phyloP scores from a whole-genome alignment of 2,113 vertebrate genomes.

The Ciconia boyciana region DNA sequence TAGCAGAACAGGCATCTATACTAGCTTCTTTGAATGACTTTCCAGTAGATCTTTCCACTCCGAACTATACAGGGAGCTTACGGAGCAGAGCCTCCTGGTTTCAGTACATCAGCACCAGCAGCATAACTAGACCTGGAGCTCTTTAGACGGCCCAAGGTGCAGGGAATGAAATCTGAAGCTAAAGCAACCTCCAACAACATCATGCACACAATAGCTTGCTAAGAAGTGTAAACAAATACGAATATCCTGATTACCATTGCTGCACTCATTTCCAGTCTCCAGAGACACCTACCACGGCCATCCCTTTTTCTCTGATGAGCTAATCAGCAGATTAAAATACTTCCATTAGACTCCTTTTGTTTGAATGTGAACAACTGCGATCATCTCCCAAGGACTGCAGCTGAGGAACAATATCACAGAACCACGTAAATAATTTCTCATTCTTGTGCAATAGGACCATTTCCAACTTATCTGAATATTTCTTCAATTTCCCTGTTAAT shows the following conservation, averaged over 20 bases:
- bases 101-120: rapidly evolving
- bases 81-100: background rate
- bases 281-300: background rate
- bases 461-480: background rate
- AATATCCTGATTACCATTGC: background rate
- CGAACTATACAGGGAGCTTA: rapidly evolving
- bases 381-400: background rate
- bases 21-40: background rate
- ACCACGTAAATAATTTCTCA: background rate
- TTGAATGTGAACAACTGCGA: background rate
- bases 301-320: background rate
- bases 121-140: background rate
- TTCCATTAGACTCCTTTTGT: constrained; percentile 44
- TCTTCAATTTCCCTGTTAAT: background rate
- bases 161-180: background rate
- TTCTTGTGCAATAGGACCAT: background rate
- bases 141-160: background rate
- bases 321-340: background rate
- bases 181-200: background rate
- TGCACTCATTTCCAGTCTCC: background rate
- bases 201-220: background rate
- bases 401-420: background rate
- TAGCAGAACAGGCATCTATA: background rate
- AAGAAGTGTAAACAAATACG: background rate
- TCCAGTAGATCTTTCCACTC: background rate